Conservation (phyloP, 1,140 invertebrate genomes). For the Brachionus paranguensis region DNA sequence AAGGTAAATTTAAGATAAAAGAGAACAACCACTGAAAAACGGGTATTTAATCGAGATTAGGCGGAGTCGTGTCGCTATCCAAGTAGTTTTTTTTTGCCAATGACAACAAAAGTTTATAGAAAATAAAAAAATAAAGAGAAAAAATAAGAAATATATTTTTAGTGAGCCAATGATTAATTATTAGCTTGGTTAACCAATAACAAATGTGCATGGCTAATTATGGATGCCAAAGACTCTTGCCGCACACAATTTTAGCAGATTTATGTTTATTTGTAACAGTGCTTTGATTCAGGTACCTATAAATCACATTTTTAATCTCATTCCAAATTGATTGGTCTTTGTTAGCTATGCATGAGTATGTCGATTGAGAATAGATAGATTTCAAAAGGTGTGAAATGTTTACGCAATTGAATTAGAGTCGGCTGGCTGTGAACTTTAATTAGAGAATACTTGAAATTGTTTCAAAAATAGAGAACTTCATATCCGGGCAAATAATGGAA, state of each 20-base stretch:
- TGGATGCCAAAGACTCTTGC: neutral
- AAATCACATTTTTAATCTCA: neutral
- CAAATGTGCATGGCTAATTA: neutral
- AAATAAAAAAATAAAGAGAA: neutral
- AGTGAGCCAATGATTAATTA: slow-evolving; percentile 2
- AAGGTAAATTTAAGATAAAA: neutral
- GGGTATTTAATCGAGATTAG: neutral
- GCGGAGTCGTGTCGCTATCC: neutral
- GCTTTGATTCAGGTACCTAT: neutral
- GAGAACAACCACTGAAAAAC: slow-evolving; percentile 6
- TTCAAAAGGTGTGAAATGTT: slow-evolving; percentile 34
- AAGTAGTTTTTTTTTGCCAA: neutral
- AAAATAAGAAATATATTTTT: neutral
- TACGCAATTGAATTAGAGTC: neutral
- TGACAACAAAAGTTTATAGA: too few species aligned
- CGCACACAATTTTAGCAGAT: slow-evolving; percentile 6
- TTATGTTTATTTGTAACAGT: slow-evolving; percentile 31
- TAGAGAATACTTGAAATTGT: slow-evolving; percentile 14
- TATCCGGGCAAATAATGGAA: neutral
- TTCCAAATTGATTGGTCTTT: neutral
- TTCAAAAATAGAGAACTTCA: neutral
- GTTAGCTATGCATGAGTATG: neutral
- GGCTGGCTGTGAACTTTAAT: neutral
- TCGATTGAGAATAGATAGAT: slow-evolving; percentile 15
- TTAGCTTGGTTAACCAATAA: neutral